A percentile compares a stretch with the other conserved stretches of the same genome.
Evolutionary conservation across 23 tunicate species (phyloP).

Genomic region (Aplidium turbinatum): DNA sequence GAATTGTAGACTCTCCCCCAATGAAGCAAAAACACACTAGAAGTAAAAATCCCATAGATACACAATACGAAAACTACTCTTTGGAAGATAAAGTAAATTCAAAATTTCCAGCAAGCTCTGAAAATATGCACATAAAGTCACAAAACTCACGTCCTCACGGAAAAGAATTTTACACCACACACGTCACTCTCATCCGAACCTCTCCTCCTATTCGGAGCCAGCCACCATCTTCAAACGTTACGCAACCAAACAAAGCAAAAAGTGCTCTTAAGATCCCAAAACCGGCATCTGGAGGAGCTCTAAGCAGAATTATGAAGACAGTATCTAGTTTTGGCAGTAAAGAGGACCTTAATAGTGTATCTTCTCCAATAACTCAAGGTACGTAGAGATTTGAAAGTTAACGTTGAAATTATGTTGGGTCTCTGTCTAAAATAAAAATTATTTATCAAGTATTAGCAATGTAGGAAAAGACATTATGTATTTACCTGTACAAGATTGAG

Average conservation of each 20-base stretch:
- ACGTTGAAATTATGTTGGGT: too few relatives aligned
- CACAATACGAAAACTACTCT: slow-evolving; percentile 35
- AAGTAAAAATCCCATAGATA: slow-evolving; percentile 2
- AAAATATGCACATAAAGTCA: too few relatives aligned
- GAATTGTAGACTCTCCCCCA: too few relatives aligned
- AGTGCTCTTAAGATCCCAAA: slow-evolving; percentile 17
- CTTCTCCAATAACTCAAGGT: too few relatives aligned
- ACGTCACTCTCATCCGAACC: slow-evolving; percentile 48
- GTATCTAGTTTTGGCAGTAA: slow-evolving; percentile 40
- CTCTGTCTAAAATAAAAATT: too few relatives aligned
- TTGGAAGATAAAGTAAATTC: too few relatives aligned
- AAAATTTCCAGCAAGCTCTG: too few relatives aligned
- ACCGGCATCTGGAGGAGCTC: slow-evolving; percentile 14
- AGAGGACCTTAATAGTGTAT: slow-evolving; percentile 49
- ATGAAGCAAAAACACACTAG: slow-evolving; percentile 23
- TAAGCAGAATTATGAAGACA: slow-evolving; percentile 38
- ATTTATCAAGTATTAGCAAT: too few relatives aligned
- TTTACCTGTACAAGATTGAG: too few relatives aligned
- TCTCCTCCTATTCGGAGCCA: slow-evolving; percentile 1
- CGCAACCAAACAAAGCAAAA: neutral
- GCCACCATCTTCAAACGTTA: neutral
- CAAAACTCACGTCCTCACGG: too few relatives aligned
- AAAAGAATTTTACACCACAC: slow-evolving; percentile 32
- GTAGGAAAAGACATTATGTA: too few relatives aligned
- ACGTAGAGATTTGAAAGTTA: too few relatives aligned